Base-by-base conservation (phyloP, 1,140 invertebrate genomes). In the Trialeurodes vaporariorum region DNA sequence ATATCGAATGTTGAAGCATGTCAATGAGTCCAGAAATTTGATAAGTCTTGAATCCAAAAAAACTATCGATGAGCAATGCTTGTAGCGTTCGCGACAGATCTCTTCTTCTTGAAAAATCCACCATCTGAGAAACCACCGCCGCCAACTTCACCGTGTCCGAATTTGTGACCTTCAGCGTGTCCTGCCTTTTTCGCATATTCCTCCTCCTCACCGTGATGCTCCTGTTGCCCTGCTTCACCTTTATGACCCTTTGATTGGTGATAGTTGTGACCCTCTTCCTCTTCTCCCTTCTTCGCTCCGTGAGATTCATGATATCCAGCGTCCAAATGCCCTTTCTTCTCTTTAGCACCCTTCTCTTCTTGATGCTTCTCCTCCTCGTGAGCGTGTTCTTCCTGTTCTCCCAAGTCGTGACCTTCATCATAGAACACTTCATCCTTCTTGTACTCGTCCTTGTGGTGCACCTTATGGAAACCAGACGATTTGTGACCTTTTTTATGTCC, bases 401-500 rank as follows among this genome's bases (percentile, higher is more conserved):
- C 83, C 72, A 84, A 84, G 71, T 86, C 83, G 71, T 85, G 82
- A n/a, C 82, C 81, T 70, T 86, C 85, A 66, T 87, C 85, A 68
- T 84, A 86, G 77, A 82, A 87, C 70, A 82, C 84, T 72, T 86
- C 83, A 12, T 83, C 82, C 73, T 85, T 85, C 65, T 84, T 84
- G 71, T 82, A 81, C 72, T 87, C 85, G 71, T 87, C 85, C 68
- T 87, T 87, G 69, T 84, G 84, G 70, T 84, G 84, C 0, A 84
- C 85, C 1, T 81, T 80, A 71, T 85, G 84, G 74, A 84, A 86
- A 13, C 84, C 85, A 70, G 84, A 84, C 70, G 82, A 83, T 25
- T 82, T 81, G 73, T 86, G 84, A 1, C 85, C 85, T 68, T 86
- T 87, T 72, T 85, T 85, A 71, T 86, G 84, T 22, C 83, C 83